These are phyloP conservation scores for Nephila pilipes DNA, from an alignment of 1,140 invertebrate genomes.

Conservation along the genomic window DNA sequence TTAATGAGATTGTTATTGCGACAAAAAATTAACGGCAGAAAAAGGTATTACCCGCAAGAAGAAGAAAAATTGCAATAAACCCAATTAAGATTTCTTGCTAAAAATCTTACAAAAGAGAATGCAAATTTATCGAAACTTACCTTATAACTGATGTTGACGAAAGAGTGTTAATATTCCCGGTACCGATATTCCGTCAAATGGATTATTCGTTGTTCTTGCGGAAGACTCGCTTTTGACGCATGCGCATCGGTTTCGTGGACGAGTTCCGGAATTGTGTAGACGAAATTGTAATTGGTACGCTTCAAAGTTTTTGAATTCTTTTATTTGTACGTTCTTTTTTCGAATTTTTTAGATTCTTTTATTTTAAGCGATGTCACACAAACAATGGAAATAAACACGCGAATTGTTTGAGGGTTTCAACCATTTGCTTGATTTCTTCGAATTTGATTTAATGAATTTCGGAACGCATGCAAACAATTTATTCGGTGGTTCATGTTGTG, in stretches of 20 bases:
- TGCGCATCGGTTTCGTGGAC: background rate
- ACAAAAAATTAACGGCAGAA: too few relatives aligned
- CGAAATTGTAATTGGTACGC: background rate
- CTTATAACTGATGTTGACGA: background rate
- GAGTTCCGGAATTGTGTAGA: background rate
- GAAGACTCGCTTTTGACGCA: constrained; percentile 1
- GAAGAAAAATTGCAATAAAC: too few relatives aligned
- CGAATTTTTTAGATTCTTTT: background rate
- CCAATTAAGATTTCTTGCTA: background rate
- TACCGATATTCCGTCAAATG: background rate
- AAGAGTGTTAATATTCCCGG: background rate
- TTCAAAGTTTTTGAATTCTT: constrained; percentile 14
- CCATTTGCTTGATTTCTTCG: background rate
- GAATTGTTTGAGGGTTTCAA: background rate
- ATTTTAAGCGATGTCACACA: background rate
- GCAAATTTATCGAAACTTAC: background rate
- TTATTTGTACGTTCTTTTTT: background rate
- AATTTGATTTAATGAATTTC: background rate
- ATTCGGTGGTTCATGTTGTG: too few relatives aligned
- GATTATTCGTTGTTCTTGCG: constrained; percentile 2
- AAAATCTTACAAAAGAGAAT: background rate
- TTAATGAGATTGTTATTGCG: too few relatives aligned
- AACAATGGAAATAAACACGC: background rate
- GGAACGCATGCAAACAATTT: too few relatives aligned
- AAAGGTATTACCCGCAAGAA: too few relatives aligned